Evolutionary conservation across 1,140 invertebrate genomes (phyloP).

Genomic region (Trachymyrmex septentrionalis): DNA sequence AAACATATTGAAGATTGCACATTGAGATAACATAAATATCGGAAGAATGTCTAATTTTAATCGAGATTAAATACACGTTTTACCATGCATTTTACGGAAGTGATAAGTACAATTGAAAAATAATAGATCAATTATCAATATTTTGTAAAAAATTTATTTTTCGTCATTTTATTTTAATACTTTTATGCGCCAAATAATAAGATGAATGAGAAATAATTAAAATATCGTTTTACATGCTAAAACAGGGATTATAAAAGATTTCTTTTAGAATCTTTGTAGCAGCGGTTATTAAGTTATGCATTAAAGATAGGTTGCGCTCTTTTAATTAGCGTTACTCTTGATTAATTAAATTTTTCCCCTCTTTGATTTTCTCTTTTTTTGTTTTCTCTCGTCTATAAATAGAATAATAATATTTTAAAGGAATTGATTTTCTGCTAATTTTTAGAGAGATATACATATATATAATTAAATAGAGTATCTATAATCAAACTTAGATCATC

Average conservation of each 20-base stretch:
- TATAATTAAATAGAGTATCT: background rate
- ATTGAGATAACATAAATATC: background rate
- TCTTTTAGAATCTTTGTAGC: slow-evolving; percentile 24
- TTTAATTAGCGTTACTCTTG: slow-evolving; percentile 26
- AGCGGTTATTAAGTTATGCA: slow-evolving; percentile 29
- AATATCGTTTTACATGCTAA: slow-evolving; percentile 18
- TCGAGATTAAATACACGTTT: slow-evolving; percentile 14
- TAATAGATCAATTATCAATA: background rate
- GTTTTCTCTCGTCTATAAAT: background rate
- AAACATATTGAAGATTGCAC: background rate
- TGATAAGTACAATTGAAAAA: background rate
- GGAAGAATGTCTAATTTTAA: slow-evolving; percentile 14
- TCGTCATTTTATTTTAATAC: background rate
- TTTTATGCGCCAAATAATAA: background rate
- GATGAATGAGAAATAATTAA: slow-evolving; percentile 17
- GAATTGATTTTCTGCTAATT: background rate
- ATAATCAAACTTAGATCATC: background rate
- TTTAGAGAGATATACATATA: no score
- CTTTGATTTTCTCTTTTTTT: background rate
- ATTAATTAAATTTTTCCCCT: slow-evolving; percentile 25
- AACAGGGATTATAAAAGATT: slow-evolving; percentile 1
- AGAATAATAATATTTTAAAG: background rate
- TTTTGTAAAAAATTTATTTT: background rate
- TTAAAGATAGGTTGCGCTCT: slow-evolving; percentile 13
- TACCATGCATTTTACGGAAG: background rate